A percentile compares a stretch with the other conserved stretches of the same genome.
Conservation (phyloP, 2,797 vertebrate species). For the Arctocebus calabarensis region DNA sequence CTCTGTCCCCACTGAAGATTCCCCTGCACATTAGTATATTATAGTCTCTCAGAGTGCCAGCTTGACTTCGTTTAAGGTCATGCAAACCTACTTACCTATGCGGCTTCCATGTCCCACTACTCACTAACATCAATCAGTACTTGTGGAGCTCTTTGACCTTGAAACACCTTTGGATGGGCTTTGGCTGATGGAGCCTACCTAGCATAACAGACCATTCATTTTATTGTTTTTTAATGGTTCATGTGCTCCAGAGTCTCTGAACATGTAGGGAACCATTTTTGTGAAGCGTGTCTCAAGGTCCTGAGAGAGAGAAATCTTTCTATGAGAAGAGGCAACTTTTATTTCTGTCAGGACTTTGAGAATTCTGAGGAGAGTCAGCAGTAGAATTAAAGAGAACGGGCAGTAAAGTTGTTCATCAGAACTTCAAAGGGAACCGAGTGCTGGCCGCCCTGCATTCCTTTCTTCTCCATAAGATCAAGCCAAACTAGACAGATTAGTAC, state of each 20-base stretch:
- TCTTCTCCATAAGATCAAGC: not conserved
- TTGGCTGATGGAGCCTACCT: not conserved
- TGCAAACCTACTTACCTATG: not conserved
- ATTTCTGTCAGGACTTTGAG: not conserved
- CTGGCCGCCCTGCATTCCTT: not conserved
- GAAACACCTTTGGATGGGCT: not conserved
- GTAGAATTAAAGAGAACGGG: not conserved
- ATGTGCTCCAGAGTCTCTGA: not conserved
- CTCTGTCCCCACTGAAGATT: not conserved
- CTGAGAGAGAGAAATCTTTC: not conserved
- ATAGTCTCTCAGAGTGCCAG: not conserved
- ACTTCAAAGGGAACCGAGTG: not conserved
- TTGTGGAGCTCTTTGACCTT: not conserved
- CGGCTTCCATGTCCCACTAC: not conserved
- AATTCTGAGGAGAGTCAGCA: not conserved
- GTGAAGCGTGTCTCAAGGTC: not conserved
- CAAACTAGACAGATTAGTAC: not conserved
- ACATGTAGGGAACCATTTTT: not conserved
- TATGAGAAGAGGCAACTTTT: not conserved
- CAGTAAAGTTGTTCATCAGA: not conserved
- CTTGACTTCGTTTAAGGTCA: conserved; percentile 9
- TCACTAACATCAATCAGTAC: not conserved
- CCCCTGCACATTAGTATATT: not conserved
- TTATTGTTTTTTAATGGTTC: conserved; percentile 31
- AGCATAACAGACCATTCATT: not conserved